phyloP scores from a whole-genome alignment of 1,140 invertebrate species.

The Drosophila tropicalis region DNA sequence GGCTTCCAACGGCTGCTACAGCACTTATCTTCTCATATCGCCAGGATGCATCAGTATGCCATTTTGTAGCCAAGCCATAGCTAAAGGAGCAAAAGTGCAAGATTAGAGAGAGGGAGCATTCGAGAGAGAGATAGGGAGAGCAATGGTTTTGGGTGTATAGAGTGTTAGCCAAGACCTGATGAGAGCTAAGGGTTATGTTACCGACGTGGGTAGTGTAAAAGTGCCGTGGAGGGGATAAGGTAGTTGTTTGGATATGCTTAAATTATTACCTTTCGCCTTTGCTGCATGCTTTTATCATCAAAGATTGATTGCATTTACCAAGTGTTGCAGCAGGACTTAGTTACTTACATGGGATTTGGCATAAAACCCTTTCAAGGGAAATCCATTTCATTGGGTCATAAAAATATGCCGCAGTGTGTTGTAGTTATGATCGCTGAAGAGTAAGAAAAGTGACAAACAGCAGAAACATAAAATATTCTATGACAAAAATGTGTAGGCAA shows the following conservation, averaged over 20 bases:
- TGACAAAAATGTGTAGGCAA: background rate
- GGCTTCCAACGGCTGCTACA: slow-evolving; percentile 39
- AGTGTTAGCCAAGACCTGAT: too few relatives aligned
- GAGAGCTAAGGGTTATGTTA: too few relatives aligned
- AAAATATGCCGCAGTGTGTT: slow-evolving; percentile 10
- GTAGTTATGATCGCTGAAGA: slow-evolving; percentile 13
- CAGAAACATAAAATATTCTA: background rate
- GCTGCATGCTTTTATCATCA: slow-evolving; percentile 60
- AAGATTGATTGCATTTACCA: slow-evolving; percentile 69
- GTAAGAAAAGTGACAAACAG: background rate
- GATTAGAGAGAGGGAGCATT: background rate
- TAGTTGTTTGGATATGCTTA: slow-evolving; percentile 69
- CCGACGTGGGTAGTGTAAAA: too few relatives aligned
- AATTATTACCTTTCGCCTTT: slow-evolving; percentile 65
- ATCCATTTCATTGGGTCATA: slow-evolving; percentile 24
- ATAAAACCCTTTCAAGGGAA: slow-evolving; percentile 22
- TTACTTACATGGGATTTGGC: slow-evolving; percentile 17
- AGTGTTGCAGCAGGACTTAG: slow-evolving; percentile 24
- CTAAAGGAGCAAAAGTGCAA: background rate
- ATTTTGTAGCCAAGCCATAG: slow-evolving; percentile 40
- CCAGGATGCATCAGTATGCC: slow-evolving; percentile 32
- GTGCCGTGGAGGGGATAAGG: slow-evolving; percentile 14
- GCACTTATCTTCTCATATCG: slow-evolving; percentile 63
- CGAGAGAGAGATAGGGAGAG: slow-evolving; percentile 14
- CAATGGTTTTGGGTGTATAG: too few relatives aligned